Evolutionary conservation across 2,888 invertebrate species (phyloP), one percentile per base, ranked within the genome.

Genomic region (Polydrusus tereticollis): DNA sequence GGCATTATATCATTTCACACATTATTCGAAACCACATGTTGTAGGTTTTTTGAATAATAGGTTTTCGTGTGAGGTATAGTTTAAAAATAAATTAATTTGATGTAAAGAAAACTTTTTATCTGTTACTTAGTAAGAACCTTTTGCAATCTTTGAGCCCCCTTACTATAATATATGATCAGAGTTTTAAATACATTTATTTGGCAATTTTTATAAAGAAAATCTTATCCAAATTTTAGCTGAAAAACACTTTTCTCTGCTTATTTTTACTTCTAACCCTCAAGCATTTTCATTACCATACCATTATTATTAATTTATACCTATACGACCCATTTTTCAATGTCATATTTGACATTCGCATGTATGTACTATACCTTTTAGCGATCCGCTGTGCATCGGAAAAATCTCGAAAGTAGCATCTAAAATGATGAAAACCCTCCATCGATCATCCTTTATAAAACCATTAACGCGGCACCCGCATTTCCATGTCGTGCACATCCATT

Each of bases 371-470:
- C 64, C 65, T 65, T 70, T 70, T 70, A 59, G 65, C 64, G 18
- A 23, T 26, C 10, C 21, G 38, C 41, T 58, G 57, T 69, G 63
- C 38, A 60, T 38, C 55, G 59, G 47, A 65, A 65, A 65, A 59
- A 59, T 65, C 64, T 70, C 59, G 21, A 58, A 65, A 65, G 59
- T 58, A 59, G 57, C 59, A 65, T 65, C 50, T 50, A 70, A 64
- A 65, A 70, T 70, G 70, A 70, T 65, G 70, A 65, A 70, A 70
- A 70, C 52, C 70, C 59, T 16, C 20, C 70, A 70, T 70, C 70
- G 65, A 70, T 70, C 70, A 70, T 70, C 59, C 65, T 65, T 59
- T 65, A 59, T 70, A 70, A 65, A 70, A 70, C 65, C 70, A 70
- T 70, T 70, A 70, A 70, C 70, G 65, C 47, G 41, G 65, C 65